Evolutionary conservation across 1,140 invertebrate genomes (phyloP), one percentile per base, ranked within the genome.

Genomic region (Anastatus disparis): DNA sequence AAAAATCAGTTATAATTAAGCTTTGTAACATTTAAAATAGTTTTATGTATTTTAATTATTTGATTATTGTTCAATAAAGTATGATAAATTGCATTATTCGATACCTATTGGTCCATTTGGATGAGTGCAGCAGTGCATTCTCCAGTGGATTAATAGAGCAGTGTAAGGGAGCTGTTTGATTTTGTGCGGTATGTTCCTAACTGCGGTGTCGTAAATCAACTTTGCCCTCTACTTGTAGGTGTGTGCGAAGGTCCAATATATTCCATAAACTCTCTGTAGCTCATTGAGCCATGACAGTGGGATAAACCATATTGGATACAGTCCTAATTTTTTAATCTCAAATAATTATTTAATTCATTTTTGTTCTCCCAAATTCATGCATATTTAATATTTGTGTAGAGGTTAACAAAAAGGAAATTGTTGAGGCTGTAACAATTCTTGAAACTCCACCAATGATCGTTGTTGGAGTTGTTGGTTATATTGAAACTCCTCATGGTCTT

Each of bases 391-490:
- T 17, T 78, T 55, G 84, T 87, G 53, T 84, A 97, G 97, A 99
- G 90, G 93, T 99, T 26, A 99, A 99, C 89, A 99, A 99, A 89
- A 99, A 99, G 85, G 98, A 99, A 89, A 96, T 99, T 74, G 97
- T 99, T 8, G 98, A 99, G 85, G 96, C 96, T 59, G 98, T 99
- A 1, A 99, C 98, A 40, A 95, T 99, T 81, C 87, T 99, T 72
- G 98, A 99, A 88, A 94, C 98, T 20, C 98, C 98, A 71, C 98
- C 98, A 42, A 97, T 99, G 95, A 91, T 99, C 56, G 90, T 97
- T 74, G 97, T 99, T 77, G 98, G 98, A 80, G 92, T 97, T 77
- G 95, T 98, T 80, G 98, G 98, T 53, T 99, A 99, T 87, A 98
- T 99, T 77, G 96, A 99, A 83, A 99, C 98, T 70, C 98, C 98